Conservation (phyloP, 2,888 invertebrate genomes). For the Xylocampa areola region DNA sequence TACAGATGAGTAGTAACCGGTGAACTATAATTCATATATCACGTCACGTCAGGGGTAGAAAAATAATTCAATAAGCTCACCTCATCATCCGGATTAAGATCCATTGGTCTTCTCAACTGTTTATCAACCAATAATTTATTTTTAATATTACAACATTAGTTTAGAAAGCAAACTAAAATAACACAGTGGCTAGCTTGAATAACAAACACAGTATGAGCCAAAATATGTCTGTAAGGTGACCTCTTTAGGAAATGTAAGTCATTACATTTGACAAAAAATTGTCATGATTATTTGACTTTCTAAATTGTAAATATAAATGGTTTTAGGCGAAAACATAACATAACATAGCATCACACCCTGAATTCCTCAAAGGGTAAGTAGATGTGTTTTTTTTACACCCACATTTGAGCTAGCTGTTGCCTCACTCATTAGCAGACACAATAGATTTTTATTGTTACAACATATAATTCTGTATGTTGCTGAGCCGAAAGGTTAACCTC, state of each 20-base stretch:
- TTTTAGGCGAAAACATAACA: too few relatives aligned
- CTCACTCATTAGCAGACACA: too few relatives aligned
- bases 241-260: slow-evolving; percentile 32
- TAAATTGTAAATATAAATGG: not conserved
- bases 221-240: slow-evolving; percentile 1
- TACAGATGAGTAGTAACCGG: too few relatives aligned
- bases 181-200: slow-evolving; percentile 1
- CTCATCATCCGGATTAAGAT: slow-evolving; percentile 38
- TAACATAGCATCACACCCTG: too few relatives aligned
- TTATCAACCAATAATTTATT: slow-evolving; percentile 28
- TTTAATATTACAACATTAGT: slow-evolving; percentile 23
- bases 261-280: slow-evolving; percentile 20
- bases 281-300: not conserved
- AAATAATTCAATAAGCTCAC: slow-evolving; percentile 16
- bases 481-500: too few relatives aligned
- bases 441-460: too few relatives aligned
- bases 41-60: too few relatives aligned
- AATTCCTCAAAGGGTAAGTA: too few relatives aligned
- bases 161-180: not conserved
- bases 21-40: too few relatives aligned
- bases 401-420: too few relatives aligned
- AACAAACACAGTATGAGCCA: slow-evolving; percentile 15
- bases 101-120: slow-evolving; percentile 23
- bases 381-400: too few relatives aligned
- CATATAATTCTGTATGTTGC: too few relatives aligned